Base-by-base conservation (phyloP, 2,888 invertebrate species). In the Chironomus riparius region DNA sequence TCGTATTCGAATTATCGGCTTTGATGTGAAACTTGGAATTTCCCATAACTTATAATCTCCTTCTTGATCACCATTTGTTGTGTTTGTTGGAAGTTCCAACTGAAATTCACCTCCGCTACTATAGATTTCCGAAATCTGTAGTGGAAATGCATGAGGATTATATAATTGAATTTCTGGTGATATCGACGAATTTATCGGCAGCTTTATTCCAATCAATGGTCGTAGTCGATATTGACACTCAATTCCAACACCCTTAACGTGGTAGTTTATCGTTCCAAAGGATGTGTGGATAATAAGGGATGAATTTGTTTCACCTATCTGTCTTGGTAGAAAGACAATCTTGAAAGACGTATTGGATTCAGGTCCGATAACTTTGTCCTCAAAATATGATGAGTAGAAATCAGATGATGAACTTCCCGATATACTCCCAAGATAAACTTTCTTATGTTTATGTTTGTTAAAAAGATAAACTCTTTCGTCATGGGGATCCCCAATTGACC, bases 311-410 rank as follows among this genome's bases (percentile, higher is more conserved):
- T 89, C 89, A 78, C 97, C 97, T 85, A 94, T 92, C 84, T 92
- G 92, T 81, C 97, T 89, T 48, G 97, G 97, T 80, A 98, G 88
- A 87, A 96, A 98, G 79, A 97, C 95, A 81, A 98, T 95, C 86
- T 92, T 95, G 86, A 98, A 97, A 78, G 95, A 91, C 78, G 98
- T 97, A 84, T 97, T 97, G 78, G 93, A 94, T 80, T 91, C 89
- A 77, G 97, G 95, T 80, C 93, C 91, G 83, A 98, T 90, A 83
- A 97, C 96, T 90, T 96, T 96, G 81, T 95, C 91, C 82, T 95
- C 92, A 85, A 97, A 97, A 88, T 98, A 97, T 79, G 97, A 97
- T 81, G 97, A 96, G 85, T 98, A 96, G 87, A 98, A 98, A 86
- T 96, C 94, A 48, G 93, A 91, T 56, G 56, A 65, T 80, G 95